Base-by-base conservation (phyloP, 2,113 vertebrate genomes). In the Mohoua ochrocephala region DNA sequence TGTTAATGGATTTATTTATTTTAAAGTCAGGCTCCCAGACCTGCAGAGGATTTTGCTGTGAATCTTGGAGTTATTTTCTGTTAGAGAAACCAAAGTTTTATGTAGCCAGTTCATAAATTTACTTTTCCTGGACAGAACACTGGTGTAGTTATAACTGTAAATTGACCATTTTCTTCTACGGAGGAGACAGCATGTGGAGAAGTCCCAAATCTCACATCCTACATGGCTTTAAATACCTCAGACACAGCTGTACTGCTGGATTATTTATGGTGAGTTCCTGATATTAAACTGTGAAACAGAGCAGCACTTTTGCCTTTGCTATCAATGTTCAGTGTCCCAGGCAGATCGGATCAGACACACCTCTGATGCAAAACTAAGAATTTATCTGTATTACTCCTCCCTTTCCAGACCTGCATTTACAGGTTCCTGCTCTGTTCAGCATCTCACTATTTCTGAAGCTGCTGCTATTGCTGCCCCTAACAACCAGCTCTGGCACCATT, bases 1-100 rank as follows among this genome's bases (percentile, higher is more conserved):
- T 86, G 93, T 80, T 94, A 94, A 95, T 94, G 64, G 75, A 94
- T 95, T 90, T 95, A 94, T 96, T 95, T 96, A 80, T 80, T 93
- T 95, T 91, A 93, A 95, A 90, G 22, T 77, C 50, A 31, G 56
- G 64, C 92, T 95, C 76, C 79, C 56, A 83, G 71, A 88, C 71
- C 79, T 93, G 92, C 82, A 95, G 87, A 93, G 33, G 63, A 81
- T 70, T 96, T 85, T 88, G 63, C 95, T 86, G 92, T 90, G 92
- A 94, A 95, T 93, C 88, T 78, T 91, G 78, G 82, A 96, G 67
- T 67, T 35, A 86, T 78, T 92, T 95, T 78, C 93, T 92, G 75
- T 52, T 61, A 84, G 68, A 79, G 87, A 93, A 96, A 95, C 54
- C 44, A 30, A 93, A 77, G 64, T 56, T 96, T 92, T 60, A 89